Evolutionary conservation across 2,888 invertebrate species (phyloP).

Genomic region (Epiblema foenella): DNA sequence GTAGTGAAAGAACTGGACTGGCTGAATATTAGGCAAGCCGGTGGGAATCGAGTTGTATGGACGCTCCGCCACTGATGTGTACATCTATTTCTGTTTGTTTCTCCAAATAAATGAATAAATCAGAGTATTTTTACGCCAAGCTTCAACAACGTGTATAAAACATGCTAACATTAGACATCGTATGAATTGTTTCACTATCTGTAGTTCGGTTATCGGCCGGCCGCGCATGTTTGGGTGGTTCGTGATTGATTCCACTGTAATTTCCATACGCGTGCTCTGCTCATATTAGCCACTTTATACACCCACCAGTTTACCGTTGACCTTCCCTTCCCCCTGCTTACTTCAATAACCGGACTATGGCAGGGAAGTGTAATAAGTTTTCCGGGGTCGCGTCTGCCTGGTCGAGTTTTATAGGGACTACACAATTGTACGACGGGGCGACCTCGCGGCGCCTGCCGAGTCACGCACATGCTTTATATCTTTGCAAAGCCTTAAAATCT

Average conservation of each 20-base stretch:
- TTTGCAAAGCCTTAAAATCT: slow-evolving; percentile 61
- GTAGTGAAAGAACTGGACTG: no score
- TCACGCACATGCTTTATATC: slow-evolving; percentile 77
- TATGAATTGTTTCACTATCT: slow-evolving; percentile 75
- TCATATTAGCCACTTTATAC: slow-evolving; percentile 80
- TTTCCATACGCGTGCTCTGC: slow-evolving; percentile 83
- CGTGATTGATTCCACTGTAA: slow-evolving; percentile 83
- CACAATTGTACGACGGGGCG: slow-evolving; percentile 75
- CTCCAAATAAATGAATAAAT: no score
- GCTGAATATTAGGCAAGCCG: no score
- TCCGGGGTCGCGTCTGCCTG: slow-evolving; percentile 62
- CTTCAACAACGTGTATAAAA: background rate
- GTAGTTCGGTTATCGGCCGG: slow-evolving; percentile 50
- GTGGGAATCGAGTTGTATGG: no score
- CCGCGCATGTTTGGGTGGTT: slow-evolving; percentile 70
- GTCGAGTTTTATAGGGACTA: slow-evolving; percentile 73
- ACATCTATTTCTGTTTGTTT: no score
- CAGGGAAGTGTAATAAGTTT: slow-evolving; percentile 57
- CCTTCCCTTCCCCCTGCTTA: slow-evolving; percentile 50
- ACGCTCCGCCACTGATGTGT: no score
- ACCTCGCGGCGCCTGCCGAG: slow-evolving; percentile 82
- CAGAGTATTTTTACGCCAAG: background rate
- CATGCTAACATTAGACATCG: slow-evolving; percentile 66
- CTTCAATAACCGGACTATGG: slow-evolving; percentile 43
- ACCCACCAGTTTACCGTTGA: slow-evolving; percentile 62